Conservation (phyloP, 1,140 invertebrate genomes). For the Eupeodes corollae region DNA sequence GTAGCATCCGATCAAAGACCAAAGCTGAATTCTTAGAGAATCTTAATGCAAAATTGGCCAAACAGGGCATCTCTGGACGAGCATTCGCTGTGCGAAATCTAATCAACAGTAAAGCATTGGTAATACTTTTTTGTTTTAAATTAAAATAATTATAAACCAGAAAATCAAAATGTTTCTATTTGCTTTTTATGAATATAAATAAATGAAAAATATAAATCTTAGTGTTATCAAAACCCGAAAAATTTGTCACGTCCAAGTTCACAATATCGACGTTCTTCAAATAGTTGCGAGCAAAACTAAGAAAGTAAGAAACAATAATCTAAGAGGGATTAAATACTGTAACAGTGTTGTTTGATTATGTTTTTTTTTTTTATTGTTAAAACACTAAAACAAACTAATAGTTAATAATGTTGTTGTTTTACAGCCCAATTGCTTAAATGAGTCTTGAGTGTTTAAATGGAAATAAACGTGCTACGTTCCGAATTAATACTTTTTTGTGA, state of each 20-base stretch:
- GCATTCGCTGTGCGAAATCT: constrained; percentile 46
- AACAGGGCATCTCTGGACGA: constrained; percentile 44
- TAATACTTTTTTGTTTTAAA: constrained; percentile 25
- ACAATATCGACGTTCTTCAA: constrained; percentile 19
- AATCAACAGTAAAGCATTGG: constrained; percentile 55
- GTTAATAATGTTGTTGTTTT: too few species aligned
- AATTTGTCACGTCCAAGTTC: constrained; percentile 30
- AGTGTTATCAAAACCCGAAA: constrained; percentile 35
- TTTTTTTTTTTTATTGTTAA: not conserved
- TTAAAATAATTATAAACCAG: too few species aligned
- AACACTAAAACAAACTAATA: too few species aligned
- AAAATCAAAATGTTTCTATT: not conserved
- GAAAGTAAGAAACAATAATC: too few species aligned
- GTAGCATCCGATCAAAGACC: constrained; percentile 38
- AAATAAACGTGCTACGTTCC: too few species aligned
- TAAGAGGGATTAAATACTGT: too few species aligned
- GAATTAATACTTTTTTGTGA: too few species aligned
- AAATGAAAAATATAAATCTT: constrained; percentile 4
- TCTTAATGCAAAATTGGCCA: constrained; percentile 60
- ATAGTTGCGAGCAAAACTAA: too few species aligned
- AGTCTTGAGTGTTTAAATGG: too few species aligned
- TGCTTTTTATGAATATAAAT: not conserved
- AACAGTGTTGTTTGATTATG: too few species aligned
- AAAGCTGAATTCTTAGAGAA: constrained; percentile 57
- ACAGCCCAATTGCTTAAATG: too few species aligned